phyloP scores from a whole-genome alignment of 2,113 vertebrate species.

The Amazona guildingii region DNA sequence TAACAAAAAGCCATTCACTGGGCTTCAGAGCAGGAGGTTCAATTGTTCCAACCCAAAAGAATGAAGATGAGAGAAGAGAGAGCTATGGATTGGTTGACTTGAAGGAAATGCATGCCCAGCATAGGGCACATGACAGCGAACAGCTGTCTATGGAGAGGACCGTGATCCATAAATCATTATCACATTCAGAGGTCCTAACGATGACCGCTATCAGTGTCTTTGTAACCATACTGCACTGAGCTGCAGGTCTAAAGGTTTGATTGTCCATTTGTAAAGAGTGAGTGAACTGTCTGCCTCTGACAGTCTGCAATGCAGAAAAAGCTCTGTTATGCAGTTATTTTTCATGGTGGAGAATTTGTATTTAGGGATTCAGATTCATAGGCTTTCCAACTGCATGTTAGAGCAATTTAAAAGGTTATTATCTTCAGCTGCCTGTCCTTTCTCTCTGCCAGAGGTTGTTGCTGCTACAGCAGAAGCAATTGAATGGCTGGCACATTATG shows the following conservation, averaged over 20 bases:
- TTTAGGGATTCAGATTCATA: not conserved
- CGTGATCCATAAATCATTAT: not conserved
- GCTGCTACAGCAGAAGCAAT: not conserved
- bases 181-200: not conserved
- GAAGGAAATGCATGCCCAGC: not conserved
- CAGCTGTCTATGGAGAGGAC: not conserved
- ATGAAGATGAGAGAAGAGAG: not conserved
- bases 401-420: not conserved
- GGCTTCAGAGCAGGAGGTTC: not conserved
- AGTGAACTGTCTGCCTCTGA: not conserved
- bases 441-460: not conserved
- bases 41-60: not conserved
- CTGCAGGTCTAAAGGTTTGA: not conserved
- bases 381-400: not conserved
- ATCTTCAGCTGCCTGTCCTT: not conserved
- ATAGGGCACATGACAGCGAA: not conserved
- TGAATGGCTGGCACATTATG: not conserved
- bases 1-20: not conserved
- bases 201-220: not conserved
- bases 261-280: not conserved
- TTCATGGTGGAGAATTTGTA: not conserved
- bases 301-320: not conserved
- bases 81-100: not conserved
- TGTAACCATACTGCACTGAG: not conserved
- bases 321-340: not conserved